phyloP scores from a whole-genome alignment of 2,888 invertebrate species.

The Heliconius cydno region DNA sequence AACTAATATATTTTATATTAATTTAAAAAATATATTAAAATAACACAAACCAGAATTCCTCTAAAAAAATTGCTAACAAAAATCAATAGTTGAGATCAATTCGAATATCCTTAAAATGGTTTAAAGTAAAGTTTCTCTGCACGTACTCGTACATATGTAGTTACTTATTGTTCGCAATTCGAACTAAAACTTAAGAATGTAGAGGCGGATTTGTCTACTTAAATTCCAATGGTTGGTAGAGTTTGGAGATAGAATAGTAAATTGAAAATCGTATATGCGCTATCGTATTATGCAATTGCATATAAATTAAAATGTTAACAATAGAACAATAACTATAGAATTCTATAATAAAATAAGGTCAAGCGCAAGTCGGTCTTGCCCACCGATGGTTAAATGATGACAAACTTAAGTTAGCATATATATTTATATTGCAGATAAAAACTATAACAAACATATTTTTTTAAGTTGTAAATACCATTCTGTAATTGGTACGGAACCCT shows the following conservation, averaged over 20 bases:
- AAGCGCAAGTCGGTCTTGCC: too few relatives aligned
- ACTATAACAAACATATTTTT: too few relatives aligned
- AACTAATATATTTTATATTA: too few relatives aligned
- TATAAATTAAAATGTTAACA: neutral
- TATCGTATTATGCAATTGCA: neutral
- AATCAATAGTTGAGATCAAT: neutral
- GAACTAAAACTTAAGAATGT: conserved; percentile 6
- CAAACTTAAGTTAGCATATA: too few relatives aligned
- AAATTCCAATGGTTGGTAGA: neutral
- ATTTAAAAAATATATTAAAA: too few relatives aligned
- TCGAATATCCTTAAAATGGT: neutral
- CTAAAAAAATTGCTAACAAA: neutral
- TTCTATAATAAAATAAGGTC: neutral
- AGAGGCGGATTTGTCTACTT: conserved; percentile 3
- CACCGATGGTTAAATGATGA: too few relatives aligned
- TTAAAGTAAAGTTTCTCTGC: neutral
- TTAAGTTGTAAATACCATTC: too few relatives aligned
- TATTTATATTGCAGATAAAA: too few relatives aligned
- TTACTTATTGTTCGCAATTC: conserved; percentile 6
- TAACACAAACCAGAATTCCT: neutral
- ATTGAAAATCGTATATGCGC: neutral
- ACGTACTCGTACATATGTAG: conserved; percentile 5
- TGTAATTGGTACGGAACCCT: too few relatives aligned
- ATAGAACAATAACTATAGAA: too few relatives aligned
- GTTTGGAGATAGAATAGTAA: neutral